A percentile compares a stretch with the other conserved stretches of the same genome.
Evolutionary conservation across 2,888 invertebrate species (phyloP).

Genomic region (Drosophila anomalipes): DNA sequence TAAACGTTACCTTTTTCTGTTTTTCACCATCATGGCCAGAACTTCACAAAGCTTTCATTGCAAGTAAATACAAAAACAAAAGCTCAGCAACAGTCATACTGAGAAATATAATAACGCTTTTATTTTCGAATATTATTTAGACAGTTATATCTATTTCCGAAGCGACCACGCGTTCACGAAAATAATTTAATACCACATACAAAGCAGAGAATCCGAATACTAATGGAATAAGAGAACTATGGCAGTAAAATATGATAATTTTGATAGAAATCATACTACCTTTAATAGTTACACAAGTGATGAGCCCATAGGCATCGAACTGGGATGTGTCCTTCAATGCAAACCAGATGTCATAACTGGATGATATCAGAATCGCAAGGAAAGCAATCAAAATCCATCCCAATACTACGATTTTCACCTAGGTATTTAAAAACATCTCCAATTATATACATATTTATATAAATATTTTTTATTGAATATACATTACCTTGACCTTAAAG

Average conservation of each 20-base stretch:
- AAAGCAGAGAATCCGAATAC: slow-evolving; percentile 23
- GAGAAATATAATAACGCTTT: background rate
- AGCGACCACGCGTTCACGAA: slow-evolving; percentile 4
- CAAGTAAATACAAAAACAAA: background rate
- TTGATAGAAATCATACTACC: slow-evolving; percentile 4
- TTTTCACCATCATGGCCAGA: background rate
- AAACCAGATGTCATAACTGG: slow-evolving; percentile 20
- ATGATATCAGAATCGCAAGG: slow-evolving; percentile 3
- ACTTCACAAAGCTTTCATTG: slow-evolving; percentile 1
- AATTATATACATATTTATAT: background rate
- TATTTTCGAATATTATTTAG: background rate
- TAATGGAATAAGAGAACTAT: background rate
- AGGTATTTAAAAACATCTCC: background rate
- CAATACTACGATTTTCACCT: slow-evolving; percentile 13
- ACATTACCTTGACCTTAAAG: slow-evolving; percentile 31
- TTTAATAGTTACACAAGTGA: slow-evolving; percentile 29
- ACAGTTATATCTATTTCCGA: background rate
- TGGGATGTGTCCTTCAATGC: background rate
- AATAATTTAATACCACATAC: slow-evolving; percentile 34
- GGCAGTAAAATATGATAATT: no score
- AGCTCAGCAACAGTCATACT: background rate
- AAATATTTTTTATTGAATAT: background rate
- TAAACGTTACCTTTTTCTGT: background rate
- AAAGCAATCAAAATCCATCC: slow-evolving; percentile 16
- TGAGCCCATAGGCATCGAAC: slow-evolving; percentile 23